A percentile compares a stretch with the other conserved stretches of the same genome.
Conservation (phyloP, 2,113 vertebrate species). For the Mobula birostris region DNA sequence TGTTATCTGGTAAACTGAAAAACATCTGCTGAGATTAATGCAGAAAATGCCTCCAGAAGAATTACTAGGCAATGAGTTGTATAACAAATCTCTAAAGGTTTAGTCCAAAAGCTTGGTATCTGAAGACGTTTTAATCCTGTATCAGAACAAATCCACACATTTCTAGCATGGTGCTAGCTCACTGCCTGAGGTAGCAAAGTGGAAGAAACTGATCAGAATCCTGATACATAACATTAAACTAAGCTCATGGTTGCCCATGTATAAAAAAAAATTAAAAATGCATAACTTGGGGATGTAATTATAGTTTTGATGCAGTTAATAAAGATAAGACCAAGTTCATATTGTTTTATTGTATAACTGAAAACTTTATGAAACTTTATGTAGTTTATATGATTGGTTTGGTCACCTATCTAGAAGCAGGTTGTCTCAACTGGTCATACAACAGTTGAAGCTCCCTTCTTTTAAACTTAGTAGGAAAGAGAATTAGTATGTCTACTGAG, state of each 20-base stretch:
- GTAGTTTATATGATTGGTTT: too few relatives aligned
- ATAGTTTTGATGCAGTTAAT: too few relatives aligned
- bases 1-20: background rate
- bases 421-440: too few relatives aligned
- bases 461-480: too few relatives aligned
- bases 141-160: background rate
- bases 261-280: too few relatives aligned
- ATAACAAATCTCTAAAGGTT: background rate
- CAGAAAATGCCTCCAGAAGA: background rate
- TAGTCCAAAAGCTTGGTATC: background rate
- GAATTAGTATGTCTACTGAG: too few relatives aligned
- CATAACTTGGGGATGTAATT: too few relatives aligned
- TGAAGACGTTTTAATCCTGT: background rate
- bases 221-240: background rate
- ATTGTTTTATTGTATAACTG: too few relatives aligned
- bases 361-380: too few relatives aligned
- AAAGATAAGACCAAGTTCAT: too few relatives aligned
- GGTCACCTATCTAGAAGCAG: too few relatives aligned
- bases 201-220: background rate
- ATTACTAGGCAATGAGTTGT: background rate
- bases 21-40: background rate
- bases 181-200: background rate
- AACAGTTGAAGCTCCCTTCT: too few relatives aligned
- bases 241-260: background rate
- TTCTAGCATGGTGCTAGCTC: background rate